phyloP scores from a whole-genome alignment of 2,113 vertebrate species.

The Malurus cyaneus region DNA sequence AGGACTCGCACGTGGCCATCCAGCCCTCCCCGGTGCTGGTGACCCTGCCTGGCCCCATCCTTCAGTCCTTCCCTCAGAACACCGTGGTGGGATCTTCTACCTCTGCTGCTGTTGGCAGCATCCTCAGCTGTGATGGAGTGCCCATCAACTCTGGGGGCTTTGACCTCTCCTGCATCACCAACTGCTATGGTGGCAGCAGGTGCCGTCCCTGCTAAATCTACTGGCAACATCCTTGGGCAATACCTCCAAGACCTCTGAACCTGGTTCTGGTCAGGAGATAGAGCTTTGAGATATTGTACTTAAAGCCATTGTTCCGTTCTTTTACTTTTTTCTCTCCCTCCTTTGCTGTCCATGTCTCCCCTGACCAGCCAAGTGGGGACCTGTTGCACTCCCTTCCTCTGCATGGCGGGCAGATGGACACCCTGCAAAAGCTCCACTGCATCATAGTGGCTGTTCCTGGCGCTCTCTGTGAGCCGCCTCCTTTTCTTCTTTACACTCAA shows the following conservation, averaged over 20 bases:
- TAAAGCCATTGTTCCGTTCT: neutral
- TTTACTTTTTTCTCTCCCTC: neutral
- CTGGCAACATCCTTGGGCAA: fast-evolving
- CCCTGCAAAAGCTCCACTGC: too few relatives aligned
- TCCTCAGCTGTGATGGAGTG: neutral
- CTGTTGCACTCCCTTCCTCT: neutral
- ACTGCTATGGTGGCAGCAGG: neutral
- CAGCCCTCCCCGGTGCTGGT: too few relatives aligned
- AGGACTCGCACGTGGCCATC: too few relatives aligned
- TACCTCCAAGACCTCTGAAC: neutral
- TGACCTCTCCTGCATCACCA: neutral
- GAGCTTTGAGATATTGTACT: neutral
- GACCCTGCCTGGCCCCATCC: too few relatives aligned
- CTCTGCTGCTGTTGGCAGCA: neutral
- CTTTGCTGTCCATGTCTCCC: neutral
- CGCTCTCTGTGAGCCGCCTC: neutral
- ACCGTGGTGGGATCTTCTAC: too few relatives aligned
- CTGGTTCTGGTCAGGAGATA: neutral
- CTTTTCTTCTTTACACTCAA: neutral
- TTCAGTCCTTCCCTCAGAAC: too few relatives aligned
- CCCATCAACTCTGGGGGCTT: neutral
- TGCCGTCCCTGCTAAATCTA: neutral
- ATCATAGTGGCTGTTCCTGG: too few relatives aligned
- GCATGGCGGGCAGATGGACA: neutral
- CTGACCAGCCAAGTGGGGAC: neutral